These are phyloP conservation scores for Acronicta leporina DNA, from an alignment of 2,888 invertebrate genomes.

Conservation along the genomic window DNA sequence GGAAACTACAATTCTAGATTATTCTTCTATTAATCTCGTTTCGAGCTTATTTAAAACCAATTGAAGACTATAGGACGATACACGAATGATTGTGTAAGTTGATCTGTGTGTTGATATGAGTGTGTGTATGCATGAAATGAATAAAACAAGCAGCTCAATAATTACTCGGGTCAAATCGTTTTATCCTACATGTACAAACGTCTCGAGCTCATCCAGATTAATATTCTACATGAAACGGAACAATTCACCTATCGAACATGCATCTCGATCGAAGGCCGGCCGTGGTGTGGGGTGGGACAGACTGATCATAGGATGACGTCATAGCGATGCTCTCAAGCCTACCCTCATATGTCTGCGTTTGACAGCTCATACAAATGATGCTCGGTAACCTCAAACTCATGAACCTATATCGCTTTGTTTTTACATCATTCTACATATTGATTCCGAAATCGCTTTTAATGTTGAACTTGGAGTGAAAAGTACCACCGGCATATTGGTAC, in stretches of 20 bases:
- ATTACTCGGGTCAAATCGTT: conserved; percentile 24
- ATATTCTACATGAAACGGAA: conserved; percentile 36
- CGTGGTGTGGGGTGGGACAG: conserved; percentile 36
- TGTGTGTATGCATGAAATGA: conserved; percentile 9
- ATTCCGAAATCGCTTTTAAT: conserved; percentile 44
- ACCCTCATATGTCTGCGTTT: conserved; percentile 64
- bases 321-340: conserved; percentile 56
- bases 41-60: conserved; percentile 1
- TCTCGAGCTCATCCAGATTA: conserved; percentile 34
- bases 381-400: conserved; percentile 55
- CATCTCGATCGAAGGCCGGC: conserved; percentile 41
- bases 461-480: conserved; percentile 36
- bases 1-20: conserved; percentile 31
- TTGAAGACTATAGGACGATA: background rate
- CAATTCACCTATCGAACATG: conserved; percentile 44
- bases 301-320: conserved; percentile 49
- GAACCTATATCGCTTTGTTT: conserved; percentile 35
- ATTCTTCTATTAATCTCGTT: conserved; percentile 16
- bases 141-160: conserved; percentile 23
- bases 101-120: too few species aligned
- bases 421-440: conserved; percentile 57
- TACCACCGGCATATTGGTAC: conserved; percentile 52
- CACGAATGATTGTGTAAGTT: too few species aligned
- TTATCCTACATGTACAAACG: conserved; percentile 14
- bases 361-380: conserved; percentile 66